Percentiles rank a stretch among this genome's conserved stretches.
These are phyloP conservation scores for Heliconius hewitsoni DNA, from an alignment of 1,140 invertebrate genomes.

Conservation along the genomic window DNA sequence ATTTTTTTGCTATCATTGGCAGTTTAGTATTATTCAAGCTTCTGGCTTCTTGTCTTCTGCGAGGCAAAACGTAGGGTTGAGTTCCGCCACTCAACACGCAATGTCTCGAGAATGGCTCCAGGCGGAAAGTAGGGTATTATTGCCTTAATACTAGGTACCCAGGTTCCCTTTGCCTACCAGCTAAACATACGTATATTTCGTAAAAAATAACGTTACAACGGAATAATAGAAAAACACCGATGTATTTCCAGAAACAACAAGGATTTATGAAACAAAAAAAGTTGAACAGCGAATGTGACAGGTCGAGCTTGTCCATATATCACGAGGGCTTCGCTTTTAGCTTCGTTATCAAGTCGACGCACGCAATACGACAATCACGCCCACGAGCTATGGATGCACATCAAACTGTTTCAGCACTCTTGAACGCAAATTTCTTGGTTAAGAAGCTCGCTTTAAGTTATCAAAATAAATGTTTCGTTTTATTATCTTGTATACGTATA, in stretches of 20 bases:
- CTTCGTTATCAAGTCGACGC: slow-evolving; percentile 65
- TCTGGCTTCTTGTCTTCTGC: no score
- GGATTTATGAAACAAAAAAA: slow-evolving; percentile 28
- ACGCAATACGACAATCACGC: slow-evolving; percentile 70
- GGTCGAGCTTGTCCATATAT: slow-evolving; percentile 52
- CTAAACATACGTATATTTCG: neutral
- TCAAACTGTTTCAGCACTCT: slow-evolving; percentile 68
- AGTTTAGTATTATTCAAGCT: no score
- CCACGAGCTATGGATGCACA: slow-evolving; percentile 58
- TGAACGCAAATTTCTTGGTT: slow-evolving; percentile 43
- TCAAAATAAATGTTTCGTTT: neutral
- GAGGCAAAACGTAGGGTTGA: neutral
- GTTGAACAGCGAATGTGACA: slow-evolving; percentile 28
- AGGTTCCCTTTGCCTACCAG: no score
- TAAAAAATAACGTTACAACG: neutral
- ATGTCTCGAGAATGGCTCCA: no score
- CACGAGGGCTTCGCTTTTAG: slow-evolving; percentile 54
- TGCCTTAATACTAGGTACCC: no score
- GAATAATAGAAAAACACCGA: slow-evolving; percentile 6
- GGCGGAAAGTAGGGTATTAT: neutral
- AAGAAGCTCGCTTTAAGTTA: slow-evolving; percentile 5
- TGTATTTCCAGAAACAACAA: slow-evolving; percentile 17
- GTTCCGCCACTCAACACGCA: no score
- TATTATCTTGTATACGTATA: neutral
- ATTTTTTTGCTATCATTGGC: neutral